phyloP scores from a whole-genome alignment of 2,888 invertebrate species.

The Pollenia labialis region DNA sequence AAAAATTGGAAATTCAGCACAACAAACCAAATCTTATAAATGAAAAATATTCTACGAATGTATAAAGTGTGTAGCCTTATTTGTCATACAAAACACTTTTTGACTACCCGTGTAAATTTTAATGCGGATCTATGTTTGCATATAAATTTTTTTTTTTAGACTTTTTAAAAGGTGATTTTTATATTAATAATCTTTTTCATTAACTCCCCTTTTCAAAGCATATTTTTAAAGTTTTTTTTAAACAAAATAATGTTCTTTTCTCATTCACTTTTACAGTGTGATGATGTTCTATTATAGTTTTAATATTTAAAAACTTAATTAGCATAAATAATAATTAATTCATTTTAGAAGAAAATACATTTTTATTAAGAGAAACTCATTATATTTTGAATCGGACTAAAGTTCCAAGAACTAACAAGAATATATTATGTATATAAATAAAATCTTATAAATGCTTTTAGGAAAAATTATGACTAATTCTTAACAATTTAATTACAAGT shows the following conservation, averaged over 20 bases:
- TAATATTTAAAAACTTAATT: neutral
- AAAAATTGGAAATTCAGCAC: no score
- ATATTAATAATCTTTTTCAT: no score
- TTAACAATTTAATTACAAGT: neutral
- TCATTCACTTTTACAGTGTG: slow-evolving; percentile 9
- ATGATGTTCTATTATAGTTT: neutral
- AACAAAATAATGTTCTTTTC: slow-evolving; percentile 16
- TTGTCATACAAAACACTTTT: slow-evolving; percentile 2
- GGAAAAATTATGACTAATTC: neutral
- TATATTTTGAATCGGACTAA: no score
- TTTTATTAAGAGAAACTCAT: no score
- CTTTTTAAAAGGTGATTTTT: neutral
- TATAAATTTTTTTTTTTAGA: neutral
- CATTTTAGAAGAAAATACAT: neutral
- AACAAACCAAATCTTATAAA: no score
- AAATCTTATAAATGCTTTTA: neutral
- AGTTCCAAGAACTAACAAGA: neutral
- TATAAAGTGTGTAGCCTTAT: neutral
- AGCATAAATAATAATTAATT: neutral
- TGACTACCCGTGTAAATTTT: slow-evolving; percentile 16
- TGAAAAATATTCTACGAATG: neutral
- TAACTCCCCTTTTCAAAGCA: neutral
- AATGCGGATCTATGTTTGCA: neutral
- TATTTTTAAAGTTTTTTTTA: slow-evolving; percentile 15
- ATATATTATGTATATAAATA: neutral